Percentiles rank a stretch among this genome's conserved stretches.
Conservation (phyloP, 2,797 vertebrate species). For the Chiroxiphia lanceolata region DNA sequence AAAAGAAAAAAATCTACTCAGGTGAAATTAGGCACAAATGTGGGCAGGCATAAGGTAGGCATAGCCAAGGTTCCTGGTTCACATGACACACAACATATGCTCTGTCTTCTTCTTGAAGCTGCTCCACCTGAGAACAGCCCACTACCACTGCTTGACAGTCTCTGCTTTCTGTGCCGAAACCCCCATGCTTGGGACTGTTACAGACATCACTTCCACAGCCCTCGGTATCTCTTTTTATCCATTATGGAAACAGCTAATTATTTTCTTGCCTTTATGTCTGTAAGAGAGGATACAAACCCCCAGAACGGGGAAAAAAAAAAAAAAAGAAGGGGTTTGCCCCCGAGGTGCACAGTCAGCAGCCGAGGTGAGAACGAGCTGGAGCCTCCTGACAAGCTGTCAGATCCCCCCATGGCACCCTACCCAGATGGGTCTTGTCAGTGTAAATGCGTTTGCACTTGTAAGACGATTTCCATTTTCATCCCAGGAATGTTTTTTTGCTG, state of each 20-base stretch:
- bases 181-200: not conserved
- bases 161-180: not conserved
- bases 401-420: not conserved
- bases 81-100: not conserved
- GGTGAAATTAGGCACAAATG: not conserved
- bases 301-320: not conserved
- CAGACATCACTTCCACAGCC: not conserved
- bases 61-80: not conserved
- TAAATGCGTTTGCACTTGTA: not conserved
- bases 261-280: not conserved
- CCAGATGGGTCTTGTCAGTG: conserved; percentile 41
- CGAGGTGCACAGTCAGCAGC: not conserved
- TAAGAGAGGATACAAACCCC: not conserved
- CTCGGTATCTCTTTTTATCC: not conserved
- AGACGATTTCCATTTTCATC: not conserved
- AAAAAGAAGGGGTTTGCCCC: not conserved
- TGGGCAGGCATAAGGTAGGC: conserved; percentile 1
- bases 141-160: not conserved
- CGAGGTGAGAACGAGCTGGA: not conserved
- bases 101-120: conserved; percentile 22
- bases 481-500: not conserved
- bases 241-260: not conserved
- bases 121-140: not conserved
- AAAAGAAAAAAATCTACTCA: not conserved
- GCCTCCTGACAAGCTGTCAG: conserved; percentile 12